A percentile compares a stretch with the other conserved stretches of the same genome.
Evolutionary conservation across 2,797 vertebrate genomes (phyloP).

Genomic region (Thripadectes ignobilis): DNA sequence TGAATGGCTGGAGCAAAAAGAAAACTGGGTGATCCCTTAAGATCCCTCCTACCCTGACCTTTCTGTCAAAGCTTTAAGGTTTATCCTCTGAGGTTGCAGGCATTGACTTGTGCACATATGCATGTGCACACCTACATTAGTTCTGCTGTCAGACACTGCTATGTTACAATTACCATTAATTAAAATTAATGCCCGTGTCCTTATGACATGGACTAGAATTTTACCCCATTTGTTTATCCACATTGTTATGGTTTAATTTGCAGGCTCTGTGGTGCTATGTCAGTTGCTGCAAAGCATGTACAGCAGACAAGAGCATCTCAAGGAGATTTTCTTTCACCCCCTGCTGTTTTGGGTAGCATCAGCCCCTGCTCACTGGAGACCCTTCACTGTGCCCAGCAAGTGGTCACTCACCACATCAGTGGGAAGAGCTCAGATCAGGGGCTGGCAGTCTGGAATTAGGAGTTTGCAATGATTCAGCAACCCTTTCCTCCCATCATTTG

Average conservation of each 20-base stretch:
- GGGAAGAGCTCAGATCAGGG: neutral
- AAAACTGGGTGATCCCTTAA: neutral
- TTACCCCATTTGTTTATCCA: neutral
- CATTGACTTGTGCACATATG: neutral
- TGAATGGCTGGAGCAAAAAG: neutral
- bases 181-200: neutral
- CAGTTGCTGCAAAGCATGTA: neutral
- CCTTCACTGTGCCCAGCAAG: accelerated
- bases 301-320: neutral
- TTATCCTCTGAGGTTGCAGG: neutral
- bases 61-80: neutral
- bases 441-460: neutral
- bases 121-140: neutral
- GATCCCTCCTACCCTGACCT: neutral
- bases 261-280: neutral
- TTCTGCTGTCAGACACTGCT: neutral
- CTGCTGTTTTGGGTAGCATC: neutral
- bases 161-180: neutral
- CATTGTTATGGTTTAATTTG: neutral
- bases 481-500: accelerated
- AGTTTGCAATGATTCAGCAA: neutral
- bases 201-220: neutral
- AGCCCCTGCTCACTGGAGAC: neutral
- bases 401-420: accelerated
- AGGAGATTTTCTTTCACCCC: neutral